Percentiles rank a stretch among this genome's conserved stretches.
These are phyloP conservation scores for Meda fulgida DNA, from an alignment of 2,797 vertebrate genomes.

Conservation along the genomic window DNA sequence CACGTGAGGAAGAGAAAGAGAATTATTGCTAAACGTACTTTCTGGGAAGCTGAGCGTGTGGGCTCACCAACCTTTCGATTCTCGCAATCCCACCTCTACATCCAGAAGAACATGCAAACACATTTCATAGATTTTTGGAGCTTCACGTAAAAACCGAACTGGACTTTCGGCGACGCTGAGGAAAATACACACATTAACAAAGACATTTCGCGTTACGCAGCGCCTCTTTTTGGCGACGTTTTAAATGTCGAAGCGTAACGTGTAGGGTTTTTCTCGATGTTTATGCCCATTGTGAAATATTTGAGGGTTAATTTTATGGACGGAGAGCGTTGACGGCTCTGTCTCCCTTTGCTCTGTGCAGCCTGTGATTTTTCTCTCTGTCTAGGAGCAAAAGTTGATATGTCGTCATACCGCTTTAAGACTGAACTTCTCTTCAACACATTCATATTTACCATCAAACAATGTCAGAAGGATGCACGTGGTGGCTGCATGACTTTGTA, in stretches of 20 bases:
- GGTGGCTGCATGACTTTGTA: conserved; percentile 38
- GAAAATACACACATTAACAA: conserved; percentile 41
- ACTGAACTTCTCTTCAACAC: conserved; percentile 68
- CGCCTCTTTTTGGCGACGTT: conserved; percentile 2
- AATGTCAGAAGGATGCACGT: conserved; percentile 61
- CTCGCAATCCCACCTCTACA: conserved; percentile 92
- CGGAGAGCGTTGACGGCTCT: conserved; percentile 28
- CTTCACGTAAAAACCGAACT: conserved; percentile 91
- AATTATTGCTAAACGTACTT: conserved; percentile 79
- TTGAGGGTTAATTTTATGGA: conserved; percentile 29
- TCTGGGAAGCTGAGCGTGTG: conserved; percentile 83
- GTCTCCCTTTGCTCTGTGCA: conserved; percentile 26
- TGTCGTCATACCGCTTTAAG: conserved; percentile 71
- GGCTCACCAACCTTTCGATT: conserved; percentile 84
- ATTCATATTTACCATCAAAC: conserved; percentile 68
- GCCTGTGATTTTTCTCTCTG: conserved; percentile 57
- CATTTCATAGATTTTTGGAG: conserved; percentile 91
- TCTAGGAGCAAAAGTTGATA: conserved; percentile 66
- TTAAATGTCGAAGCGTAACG: not conserved
- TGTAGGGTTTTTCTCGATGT: conserved; percentile 11
- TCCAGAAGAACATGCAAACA: conserved; percentile 92
- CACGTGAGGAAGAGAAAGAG: conserved; percentile 60
- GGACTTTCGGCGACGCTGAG: conserved; percentile 74
- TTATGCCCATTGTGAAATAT: conserved; percentile 31
- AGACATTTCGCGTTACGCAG: conserved; percentile 34